phyloP scores from a whole-genome alignment of 2,113 vertebrate genomes.

The Cygnus buccinator region DNA sequence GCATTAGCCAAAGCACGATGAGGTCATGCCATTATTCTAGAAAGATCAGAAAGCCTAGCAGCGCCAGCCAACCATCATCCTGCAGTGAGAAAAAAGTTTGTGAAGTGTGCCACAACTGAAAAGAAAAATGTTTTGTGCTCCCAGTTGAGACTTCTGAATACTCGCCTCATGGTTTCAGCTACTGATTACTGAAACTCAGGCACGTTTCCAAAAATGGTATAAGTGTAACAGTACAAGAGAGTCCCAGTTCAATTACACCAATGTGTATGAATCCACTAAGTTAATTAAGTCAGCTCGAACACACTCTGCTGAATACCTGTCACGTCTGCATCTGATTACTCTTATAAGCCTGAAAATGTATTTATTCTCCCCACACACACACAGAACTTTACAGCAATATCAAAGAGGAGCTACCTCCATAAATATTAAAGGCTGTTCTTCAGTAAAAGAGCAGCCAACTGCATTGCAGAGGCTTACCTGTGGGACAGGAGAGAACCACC shows the following conservation, averaged over 20 bases:
- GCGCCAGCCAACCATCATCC: neutral
- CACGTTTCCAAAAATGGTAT: no score
- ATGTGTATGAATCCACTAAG: neutral
- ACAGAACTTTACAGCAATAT: neutral
- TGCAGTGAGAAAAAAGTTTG: neutral
- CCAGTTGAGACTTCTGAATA: neutral
- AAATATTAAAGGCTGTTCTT: neutral
- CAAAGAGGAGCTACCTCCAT: neutral
- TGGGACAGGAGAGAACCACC: neutral
- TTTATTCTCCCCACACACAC: neutral
- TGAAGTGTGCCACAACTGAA: neutral
- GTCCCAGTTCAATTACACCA: neutral
- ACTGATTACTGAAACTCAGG: neutral
- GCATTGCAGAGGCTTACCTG: neutral
- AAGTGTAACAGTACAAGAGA: neutral
- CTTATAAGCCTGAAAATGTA: neutral
- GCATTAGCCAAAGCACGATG: neutral
- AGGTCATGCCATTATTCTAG: neutral
- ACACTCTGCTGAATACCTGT: conserved; percentile 15
- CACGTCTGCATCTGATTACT: neutral
- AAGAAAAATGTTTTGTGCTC: neutral
- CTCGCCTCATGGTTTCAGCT: neutral
- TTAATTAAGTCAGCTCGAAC: conserved; percentile 13
- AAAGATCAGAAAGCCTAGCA: neutral
- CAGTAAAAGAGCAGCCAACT: neutral